Base-by-base conservation (phyloP, 2,888 invertebrate species). In the Adela reaumurella region DNA sequence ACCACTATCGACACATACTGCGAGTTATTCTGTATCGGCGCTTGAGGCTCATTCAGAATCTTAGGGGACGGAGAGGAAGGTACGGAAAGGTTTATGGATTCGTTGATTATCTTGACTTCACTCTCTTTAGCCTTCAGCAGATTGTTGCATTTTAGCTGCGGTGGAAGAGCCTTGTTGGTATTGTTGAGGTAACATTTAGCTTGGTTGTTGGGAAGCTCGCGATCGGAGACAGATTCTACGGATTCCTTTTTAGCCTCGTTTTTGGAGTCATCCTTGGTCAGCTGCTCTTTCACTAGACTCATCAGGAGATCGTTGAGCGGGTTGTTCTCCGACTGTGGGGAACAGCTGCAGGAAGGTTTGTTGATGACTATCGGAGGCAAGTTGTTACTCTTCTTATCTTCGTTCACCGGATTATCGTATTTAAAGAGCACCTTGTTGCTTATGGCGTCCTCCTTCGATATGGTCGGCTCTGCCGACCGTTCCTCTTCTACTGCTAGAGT, bases 131-230 rank as follows among this genome's bases (percentile, higher is more conserved):
- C 92, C 83, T 97, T 97, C 49, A 96, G 79, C 65, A 96, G 95
- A 53, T 77, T 96, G 55, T 77, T 96, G 74, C 96, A 96, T 74
- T 96, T 97, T 53, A 96, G 83, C 64, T 94, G 92, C 8, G 92
- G 92, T 45, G 94, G 94, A 51, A 95, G 83, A 18, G 90, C 88
- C 59, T 87, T 86, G n/a, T n/a, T n/a, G 19, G 81, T 83, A 35
- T 83, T 83, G 43, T 83, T 71, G 56, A 85, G 77, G 56, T 86
- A 84, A 63, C 85, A 80, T 64, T 85, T 85, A 44, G 82, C 74
- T 65, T 84, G 85, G 69, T 89, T 89, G 62, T 89, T 89, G 50
- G 87, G 88, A 57, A 87, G 76, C 62, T 86, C 84, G 54, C 80
- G 81, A 29, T 82, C 71, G 51, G 61, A 61, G 24, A 62, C 62